Conservation (phyloP, 35 echinoderm and acorn worm species). For the Apostichopus parvimensis region DNA sequence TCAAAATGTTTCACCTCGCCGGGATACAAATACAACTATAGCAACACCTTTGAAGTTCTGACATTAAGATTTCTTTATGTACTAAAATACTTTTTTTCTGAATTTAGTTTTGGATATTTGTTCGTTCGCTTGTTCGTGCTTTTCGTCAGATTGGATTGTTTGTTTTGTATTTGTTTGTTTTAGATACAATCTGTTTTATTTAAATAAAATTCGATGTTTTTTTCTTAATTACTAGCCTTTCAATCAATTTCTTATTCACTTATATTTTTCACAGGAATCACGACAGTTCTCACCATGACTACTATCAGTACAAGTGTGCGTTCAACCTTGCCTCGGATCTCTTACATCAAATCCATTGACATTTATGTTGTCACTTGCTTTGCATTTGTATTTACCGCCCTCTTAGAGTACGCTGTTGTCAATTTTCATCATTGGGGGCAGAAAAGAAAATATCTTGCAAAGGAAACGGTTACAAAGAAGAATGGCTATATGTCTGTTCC, state of each 20-base stretch:
- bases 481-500: slow-evolving; percentile 11
- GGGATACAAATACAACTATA: too few relatives aligned
- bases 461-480: neutral
- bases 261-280: slow-evolving; percentile 66
- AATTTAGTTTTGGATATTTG: too few relatives aligned
- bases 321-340: slow-evolving; percentile 79
- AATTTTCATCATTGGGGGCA: slow-evolving; percentile 89
- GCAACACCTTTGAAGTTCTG: too few relatives aligned
- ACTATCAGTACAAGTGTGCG: slow-evolving; percentile 84
- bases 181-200: too few relatives aligned
- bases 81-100: too few relatives aligned
- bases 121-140: too few relatives aligned
- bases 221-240: too few relatives aligned
- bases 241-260: neutral
- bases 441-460: slow-evolving; percentile 64
- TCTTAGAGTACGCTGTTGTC: slow-evolving; percentile 91
- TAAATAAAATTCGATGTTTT: too few relatives aligned
- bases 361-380: slow-evolving; percentile 92
- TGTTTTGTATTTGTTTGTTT: too few relatives aligned
- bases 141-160: too few relatives aligned
- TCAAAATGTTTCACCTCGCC: too few relatives aligned
- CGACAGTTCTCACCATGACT: slow-evolving; percentile 91
- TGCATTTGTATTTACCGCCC: slow-evolving; percentile 85
- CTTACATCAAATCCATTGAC: slow-evolving; percentile 97
- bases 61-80: too few relatives aligned